Conservation (phyloP, 2,113 vertebrate species). For the Actenoides lindsayi region DNA sequence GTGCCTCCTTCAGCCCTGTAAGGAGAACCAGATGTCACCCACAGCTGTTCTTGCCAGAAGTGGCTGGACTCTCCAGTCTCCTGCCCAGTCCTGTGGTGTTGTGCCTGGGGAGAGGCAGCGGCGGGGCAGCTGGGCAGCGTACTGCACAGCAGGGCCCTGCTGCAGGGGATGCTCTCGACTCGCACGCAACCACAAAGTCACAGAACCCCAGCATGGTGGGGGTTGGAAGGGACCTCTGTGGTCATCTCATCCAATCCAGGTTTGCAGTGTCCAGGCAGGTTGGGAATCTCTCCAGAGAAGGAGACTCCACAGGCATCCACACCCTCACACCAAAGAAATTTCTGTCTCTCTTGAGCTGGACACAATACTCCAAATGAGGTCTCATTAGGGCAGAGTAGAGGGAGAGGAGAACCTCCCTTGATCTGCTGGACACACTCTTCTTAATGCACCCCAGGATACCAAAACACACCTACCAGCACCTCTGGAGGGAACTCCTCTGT, state of each 20-base stretch:
- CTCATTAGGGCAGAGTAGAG: too few relatives aligned
- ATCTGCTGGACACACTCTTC: too few relatives aligned
- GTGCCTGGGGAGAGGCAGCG: neutral
- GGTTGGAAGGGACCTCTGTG: too few relatives aligned
- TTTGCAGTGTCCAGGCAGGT: too few relatives aligned
- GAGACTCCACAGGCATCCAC: neutral
- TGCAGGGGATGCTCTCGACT: fast-evolving
- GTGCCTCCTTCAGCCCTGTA: neutral
- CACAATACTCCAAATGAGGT: too few relatives aligned
- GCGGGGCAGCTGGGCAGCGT: neutral
- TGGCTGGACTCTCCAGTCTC: neutral
- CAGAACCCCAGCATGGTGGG: neutral
- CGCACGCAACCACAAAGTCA: fast-evolving
- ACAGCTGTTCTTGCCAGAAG: neutral
- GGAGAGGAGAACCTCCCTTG: too few relatives aligned
- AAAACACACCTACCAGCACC: neutral
- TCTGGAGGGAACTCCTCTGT: neutral
- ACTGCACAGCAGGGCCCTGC: fast-evolving
- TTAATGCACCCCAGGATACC: neutral
- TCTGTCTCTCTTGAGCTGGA: too few relatives aligned
- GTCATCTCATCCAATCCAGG: too few relatives aligned
- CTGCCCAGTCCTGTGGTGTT: fast-evolving
- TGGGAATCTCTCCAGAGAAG: too few relatives aligned
- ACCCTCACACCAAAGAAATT: neutral
- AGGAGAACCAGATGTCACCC: neutral